Conservation (phyloP, 2,888 invertebrate species). For the Automeris io region DNA sequence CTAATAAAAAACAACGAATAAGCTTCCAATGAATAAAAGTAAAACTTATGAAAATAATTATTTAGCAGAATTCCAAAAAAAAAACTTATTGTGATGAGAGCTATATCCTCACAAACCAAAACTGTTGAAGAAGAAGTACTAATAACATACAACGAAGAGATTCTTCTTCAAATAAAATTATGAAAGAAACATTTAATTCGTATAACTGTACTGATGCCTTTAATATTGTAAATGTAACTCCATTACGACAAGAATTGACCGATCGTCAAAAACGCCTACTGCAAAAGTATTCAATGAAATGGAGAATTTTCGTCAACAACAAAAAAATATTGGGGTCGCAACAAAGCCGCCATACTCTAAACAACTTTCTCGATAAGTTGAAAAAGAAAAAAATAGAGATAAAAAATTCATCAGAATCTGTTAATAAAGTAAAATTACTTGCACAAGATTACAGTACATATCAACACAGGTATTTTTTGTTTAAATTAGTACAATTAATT, state of each 20-base stretch:
- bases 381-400: constrained; percentile 45
- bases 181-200: constrained; percentile 7
- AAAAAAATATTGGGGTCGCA: constrained; percentile 37
- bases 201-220: constrained; percentile 19
- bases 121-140: constrained; percentile 16
- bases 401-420: constrained; percentile 25
- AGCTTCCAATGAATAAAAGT: too few species aligned
- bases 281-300: constrained; percentile 49
- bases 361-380: constrained; percentile 57
- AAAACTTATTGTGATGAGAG: too few species aligned
- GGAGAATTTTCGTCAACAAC: constrained; percentile 41
- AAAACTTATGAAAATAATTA: too few species aligned
- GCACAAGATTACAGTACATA: constrained; percentile 56
- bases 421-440: constrained; percentile 39
- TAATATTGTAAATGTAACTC: constrained; percentile 40
- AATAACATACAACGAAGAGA: background rate
- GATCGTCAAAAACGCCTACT: constrained; percentile 31
- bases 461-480: constrained; percentile 69
- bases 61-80: too few species aligned
- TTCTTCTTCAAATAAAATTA: background rate
- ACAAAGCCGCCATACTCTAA: constrained; percentile 45
- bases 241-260: constrained; percentile 35
- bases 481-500: constrained; percentile 2
- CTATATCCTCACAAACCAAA: constrained; percentile 37
- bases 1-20: too few species aligned